Percentiles rank a stretch among this genome's conserved stretches.
Conservation (phyloP, 2,888 invertebrate genomes). For the Nemurella pictetii region DNA sequence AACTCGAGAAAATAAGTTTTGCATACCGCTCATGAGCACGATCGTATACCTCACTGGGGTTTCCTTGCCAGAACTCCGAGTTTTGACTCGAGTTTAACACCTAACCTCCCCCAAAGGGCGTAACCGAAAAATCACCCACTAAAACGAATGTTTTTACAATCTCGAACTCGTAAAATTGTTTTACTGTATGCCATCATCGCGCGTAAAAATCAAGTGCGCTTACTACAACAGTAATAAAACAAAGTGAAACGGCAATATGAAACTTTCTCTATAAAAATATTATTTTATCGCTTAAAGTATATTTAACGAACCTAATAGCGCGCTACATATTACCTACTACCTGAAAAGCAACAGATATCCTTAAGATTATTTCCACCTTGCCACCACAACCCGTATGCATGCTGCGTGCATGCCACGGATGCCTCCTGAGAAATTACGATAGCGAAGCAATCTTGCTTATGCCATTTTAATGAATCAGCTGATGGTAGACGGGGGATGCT, state of each 20-base stretch:
- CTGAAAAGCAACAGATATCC: neutral
- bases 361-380: too few relatives aligned
- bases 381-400: neutral
- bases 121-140: too few relatives aligned
- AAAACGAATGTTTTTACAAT: too few relatives aligned
- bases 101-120: too few relatives aligned
- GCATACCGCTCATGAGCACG: neutral
- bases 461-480: neutral
- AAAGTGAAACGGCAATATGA: neutral
- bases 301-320: neutral
- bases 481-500: neutral
- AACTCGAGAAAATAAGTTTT: neutral
- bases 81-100: too few relatives aligned
- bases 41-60: too few relatives aligned
- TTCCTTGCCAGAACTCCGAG: too few relatives aligned
- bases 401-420: too few relatives aligned
- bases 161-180: neutral
- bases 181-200: neutral
- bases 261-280: neutral
- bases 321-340: neutral
- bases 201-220: neutral
- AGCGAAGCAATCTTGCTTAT: neutral
- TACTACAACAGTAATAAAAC: too few relatives aligned
- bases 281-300: neutral
- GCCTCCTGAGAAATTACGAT: neutral